These are phyloP conservation scores for Rhabdornis inornatus DNA, from an alignment of 2,113 vertebrate species.

Conservation along the genomic window DNA sequence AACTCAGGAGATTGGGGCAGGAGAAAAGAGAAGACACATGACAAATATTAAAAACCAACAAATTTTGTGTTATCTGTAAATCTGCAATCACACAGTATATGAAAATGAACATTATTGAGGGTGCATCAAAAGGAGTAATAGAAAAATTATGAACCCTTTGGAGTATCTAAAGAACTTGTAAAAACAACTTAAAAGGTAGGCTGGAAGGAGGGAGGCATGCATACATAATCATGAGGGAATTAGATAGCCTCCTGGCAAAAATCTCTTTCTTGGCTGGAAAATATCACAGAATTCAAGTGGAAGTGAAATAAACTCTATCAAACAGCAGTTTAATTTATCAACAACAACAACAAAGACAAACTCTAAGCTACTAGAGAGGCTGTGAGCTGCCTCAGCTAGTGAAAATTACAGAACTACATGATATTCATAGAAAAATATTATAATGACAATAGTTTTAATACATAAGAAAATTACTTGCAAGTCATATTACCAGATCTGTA, in stretches of 20 bases:
- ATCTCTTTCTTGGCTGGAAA: background rate
- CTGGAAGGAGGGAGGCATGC: background rate
- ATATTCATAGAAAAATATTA: background rate
- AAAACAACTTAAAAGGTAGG: conserved; percentile 11
- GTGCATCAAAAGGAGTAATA: background rate
- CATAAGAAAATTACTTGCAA: background rate
- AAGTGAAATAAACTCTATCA: background rate
- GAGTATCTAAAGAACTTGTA: background rate
- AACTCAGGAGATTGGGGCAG: background rate
- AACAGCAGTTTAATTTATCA: background rate
- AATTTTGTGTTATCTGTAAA: background rate
- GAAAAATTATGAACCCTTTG: background rate
- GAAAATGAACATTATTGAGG: background rate
- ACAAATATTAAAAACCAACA: background rate
- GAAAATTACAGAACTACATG: background rate
- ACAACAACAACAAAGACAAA: background rate
- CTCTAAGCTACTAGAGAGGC: background rate
- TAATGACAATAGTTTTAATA: background rate
- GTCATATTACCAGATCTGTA: background rate
- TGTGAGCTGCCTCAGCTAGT: background rate
- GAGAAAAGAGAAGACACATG: background rate
- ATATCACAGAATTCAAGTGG: background rate
- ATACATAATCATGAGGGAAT: conserved; percentile 4
- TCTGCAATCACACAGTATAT: background rate
- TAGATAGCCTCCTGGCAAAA: conserved; percentile 25